Base-by-base conservation (phyloP, 2,888 invertebrate genomes). In the Liodrosophila aerea region DNA sequence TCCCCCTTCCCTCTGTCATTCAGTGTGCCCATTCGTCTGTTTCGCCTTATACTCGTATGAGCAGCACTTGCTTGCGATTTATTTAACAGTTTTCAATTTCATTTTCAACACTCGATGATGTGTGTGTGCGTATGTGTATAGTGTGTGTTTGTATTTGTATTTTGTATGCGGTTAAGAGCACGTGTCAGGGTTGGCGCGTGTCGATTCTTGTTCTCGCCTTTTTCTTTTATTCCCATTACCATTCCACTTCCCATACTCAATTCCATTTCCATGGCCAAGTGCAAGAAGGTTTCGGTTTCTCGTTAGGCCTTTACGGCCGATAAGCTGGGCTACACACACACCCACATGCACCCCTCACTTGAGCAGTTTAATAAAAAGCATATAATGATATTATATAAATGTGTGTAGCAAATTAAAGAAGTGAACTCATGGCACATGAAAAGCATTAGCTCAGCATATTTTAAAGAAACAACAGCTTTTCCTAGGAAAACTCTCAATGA, bases 11-110 rank as follows among this genome's bases (percentile, higher is more conserved):
- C 60, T 47, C 60, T 67, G 52, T 43, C 49, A 57, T 45, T 58
- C 53, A 49, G 51, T 58, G 50, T 69, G 47, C 40, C 51, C 68
- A 56, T 71, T 52, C 64, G 57, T 47, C 61, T 51, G 41, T 54
- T 30, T 34, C 36, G 52, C 36, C 40, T 53, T 31, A 22, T 61
- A 53, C 40, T 53, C 27, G 15, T 61, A 53, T 56, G 33, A 54
- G 45, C 74, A 52, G 70, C 70, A 75, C 70, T 76, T 69, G 64
- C 64, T 61, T 63, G 78, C 82, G 81, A 83, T 81, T 81, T 81
- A 81, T 73, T 81, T 77, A 81, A 81, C 84, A 77, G 84, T 84
- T 84, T 81, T 84, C 81, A 84, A 81, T 81, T 81, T 84, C 71
- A 71, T 73, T 83, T 74, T 83, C 83, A 80, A 70, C 76, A 77